phyloP scores from a whole-genome alignment of 1,140 invertebrate genomes.

The Saccostrea echinata region DNA sequence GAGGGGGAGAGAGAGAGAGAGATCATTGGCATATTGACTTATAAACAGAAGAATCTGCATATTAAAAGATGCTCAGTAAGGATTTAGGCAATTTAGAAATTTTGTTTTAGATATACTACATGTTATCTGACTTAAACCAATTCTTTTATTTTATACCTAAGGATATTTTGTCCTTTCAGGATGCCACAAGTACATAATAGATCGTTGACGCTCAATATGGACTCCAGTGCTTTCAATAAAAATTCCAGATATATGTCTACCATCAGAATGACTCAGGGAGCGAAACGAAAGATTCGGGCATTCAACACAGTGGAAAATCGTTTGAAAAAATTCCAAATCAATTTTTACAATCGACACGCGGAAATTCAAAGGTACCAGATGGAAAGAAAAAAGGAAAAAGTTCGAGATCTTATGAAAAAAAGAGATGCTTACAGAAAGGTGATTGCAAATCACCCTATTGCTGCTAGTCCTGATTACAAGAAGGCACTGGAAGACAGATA shows the following conservation, averaged over 20 bases:
- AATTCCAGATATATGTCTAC: conserved; percentile 60
- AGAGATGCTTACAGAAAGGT: conserved; percentile 60
- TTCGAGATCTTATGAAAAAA: conserved; percentile 53
- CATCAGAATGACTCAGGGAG: conserved; percentile 44
- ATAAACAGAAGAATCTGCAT: too few relatives aligned
- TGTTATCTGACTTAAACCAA: too few relatives aligned
- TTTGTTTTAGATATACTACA: too few relatives aligned
- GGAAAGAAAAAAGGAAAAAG: conserved; percentile 37
- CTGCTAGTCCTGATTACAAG: conserved; percentile 50
- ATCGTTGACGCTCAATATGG: conserved; percentile 40
- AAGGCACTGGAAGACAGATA: conserved; percentile 61
- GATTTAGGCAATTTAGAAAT: too few relatives aligned
- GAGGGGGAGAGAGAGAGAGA: too few relatives aligned
- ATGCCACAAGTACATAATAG: conserved; percentile 62
- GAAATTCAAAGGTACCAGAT: conserved; percentile 43
- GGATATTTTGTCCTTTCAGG: conserved; percentile 22
- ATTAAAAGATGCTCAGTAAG: too few relatives aligned
- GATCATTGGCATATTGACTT: too few relatives aligned
- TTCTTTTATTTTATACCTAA: too few relatives aligned
- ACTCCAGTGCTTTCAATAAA: conserved; percentile 55
- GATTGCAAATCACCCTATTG: conserved; percentile 53
- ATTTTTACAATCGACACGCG: conserved; percentile 54
- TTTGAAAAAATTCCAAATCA: conserved; percentile 46
- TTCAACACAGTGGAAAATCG: conserved; percentile 57
- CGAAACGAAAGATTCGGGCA: conserved; percentile 51